A percentile compares a stretch with the other conserved stretches of the same genome.
Evolutionary conservation across 2,888 invertebrate genomes (phyloP).

Genomic region (Neoascia interrupta): DNA sequence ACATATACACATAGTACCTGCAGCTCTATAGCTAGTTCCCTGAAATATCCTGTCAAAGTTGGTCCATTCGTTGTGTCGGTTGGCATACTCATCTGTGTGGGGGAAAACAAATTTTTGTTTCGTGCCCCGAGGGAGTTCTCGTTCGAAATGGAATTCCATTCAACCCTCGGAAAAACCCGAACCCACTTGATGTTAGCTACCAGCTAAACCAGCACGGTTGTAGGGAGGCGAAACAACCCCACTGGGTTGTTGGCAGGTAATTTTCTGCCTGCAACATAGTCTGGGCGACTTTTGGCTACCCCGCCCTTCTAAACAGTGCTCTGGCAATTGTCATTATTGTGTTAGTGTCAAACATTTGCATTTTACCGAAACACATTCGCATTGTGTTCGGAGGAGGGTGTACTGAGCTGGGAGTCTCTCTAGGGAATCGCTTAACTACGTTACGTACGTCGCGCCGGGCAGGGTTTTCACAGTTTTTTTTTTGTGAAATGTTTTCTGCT

Average conservation of each 20-base stretch:
- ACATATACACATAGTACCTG: conserved; percentile 30
- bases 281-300: neutral
- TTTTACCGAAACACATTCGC: conserved; percentile 66
- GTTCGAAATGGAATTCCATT: conserved; percentile 62
- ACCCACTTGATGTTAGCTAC: conserved; percentile 8
- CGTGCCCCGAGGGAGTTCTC: conserved; percentile 64
- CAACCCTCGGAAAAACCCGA: conserved; percentile 32
- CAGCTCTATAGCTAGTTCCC: conserved; percentile 24
- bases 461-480: neutral
- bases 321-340: conserved; percentile 69
- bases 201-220: neutral
- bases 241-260: conserved; percentile 44
- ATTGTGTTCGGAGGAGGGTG: conserved; percentile 24
- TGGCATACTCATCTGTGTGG: conserved; percentile 15
- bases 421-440: conserved; percentile 26
- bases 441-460: neutral
- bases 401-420: conserved; percentile 13
- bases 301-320: conserved; percentile 11
- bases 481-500: neutral
- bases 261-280: conserved; percentile 18
- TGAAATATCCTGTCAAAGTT: conserved; percentile 24
- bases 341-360: conserved; percentile 71
- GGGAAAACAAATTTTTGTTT: conserved; percentile 62
- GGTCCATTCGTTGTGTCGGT: conserved; percentile 14
- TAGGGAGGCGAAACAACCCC: neutral